Evolutionary conservation across 2,888 invertebrate genomes (phyloP).

Genomic region (Yponomeuta cagnagella): DNA sequence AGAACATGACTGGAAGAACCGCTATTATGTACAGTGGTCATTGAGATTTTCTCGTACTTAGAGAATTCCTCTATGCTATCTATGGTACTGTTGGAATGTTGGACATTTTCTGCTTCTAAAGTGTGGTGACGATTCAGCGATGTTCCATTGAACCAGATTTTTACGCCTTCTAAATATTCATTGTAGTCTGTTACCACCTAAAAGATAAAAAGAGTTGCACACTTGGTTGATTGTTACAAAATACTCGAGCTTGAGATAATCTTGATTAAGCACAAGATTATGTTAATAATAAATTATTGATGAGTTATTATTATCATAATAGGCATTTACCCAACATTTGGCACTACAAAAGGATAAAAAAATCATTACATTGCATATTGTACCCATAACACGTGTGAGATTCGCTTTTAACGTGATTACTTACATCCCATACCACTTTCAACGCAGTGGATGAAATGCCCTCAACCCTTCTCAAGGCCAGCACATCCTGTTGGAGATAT

Average conservation of each 20-base stretch:
- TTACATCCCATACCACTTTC: constrained; percentile 87
- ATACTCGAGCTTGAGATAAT: neutral
- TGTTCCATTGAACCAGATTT: constrained; percentile 75
- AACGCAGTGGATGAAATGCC: constrained; percentile 85
- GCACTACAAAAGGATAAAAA: neutral
- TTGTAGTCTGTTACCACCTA: constrained; percentile 70
- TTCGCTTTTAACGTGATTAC: constrained; percentile 27
- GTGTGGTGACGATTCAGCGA: constrained; percentile 52
- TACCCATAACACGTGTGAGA: too few species aligned
- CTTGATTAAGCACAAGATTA: neutral
- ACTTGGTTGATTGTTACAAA: neutral
- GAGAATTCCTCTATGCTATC: constrained; percentile 53
- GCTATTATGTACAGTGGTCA: constrained; percentile 82
- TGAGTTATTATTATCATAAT: too few species aligned
- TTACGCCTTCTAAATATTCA: constrained; percentile 80
- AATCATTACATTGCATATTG: too few species aligned
- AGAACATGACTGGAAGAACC: constrained; percentile 84
- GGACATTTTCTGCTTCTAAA: constrained; percentile 41
- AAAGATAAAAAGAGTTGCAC: constrained; percentile 26
- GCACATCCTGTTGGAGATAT: constrained; percentile 85
- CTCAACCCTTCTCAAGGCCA: constrained; percentile 81
- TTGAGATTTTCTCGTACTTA: constrained; percentile 77
- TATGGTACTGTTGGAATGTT: constrained; percentile 45
- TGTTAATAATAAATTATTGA: too few species aligned
- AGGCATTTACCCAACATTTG: neutral